phyloP scores from a whole-genome alignment of 2,888 invertebrate genomes.

The Sminthurinus aureus region DNA sequence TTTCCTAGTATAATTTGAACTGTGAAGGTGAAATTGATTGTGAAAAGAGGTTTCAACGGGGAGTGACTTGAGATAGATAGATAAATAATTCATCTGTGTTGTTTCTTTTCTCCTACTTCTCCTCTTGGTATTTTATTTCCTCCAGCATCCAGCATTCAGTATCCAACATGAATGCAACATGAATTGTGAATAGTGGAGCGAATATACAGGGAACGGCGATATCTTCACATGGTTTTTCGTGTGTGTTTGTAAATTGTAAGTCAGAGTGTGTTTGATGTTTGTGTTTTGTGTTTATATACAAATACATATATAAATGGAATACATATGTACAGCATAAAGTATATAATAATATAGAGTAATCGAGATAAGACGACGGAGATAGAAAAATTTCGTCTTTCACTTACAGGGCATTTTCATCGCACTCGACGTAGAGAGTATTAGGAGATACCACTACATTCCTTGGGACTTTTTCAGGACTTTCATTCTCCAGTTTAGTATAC shows the following conservation, averaged over 20 bases:
- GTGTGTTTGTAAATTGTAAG: neutral
- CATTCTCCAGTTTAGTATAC: slow-evolving; percentile 88
- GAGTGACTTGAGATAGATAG: too few species aligned
- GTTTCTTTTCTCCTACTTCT: too few species aligned
- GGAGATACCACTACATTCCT: slow-evolving; percentile 55
- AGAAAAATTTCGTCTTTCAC: slow-evolving; percentile 28
- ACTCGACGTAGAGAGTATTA: slow-evolving; percentile 60
- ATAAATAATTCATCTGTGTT: too few species aligned
- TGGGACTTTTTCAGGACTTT: slow-evolving; percentile 63
- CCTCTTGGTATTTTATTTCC: too few species aligned
- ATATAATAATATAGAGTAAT: neutral
- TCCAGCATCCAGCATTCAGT: too few species aligned
- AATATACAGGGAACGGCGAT: neutral
- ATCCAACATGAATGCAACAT: too few species aligned
- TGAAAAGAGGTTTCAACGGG: too few species aligned
- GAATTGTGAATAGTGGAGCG: too few species aligned
- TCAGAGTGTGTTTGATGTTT: slow-evolving; percentile 6
- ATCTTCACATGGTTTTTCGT: neutral
- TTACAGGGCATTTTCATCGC: slow-evolving; percentile 61
- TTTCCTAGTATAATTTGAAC: too few species aligned
- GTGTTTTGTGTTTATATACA: too few species aligned
- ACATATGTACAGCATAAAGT: neutral
- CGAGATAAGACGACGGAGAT: neutral
- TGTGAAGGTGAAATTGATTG: too few species aligned
- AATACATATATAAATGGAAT: too few species aligned